A percentile compares a stretch with the other conserved stretches of the same genome.
These are phyloP conservation scores for Chlamydotis undulata DNA, from an alignment of 2,113 vertebrate species.

Conservation along the genomic window DNA sequence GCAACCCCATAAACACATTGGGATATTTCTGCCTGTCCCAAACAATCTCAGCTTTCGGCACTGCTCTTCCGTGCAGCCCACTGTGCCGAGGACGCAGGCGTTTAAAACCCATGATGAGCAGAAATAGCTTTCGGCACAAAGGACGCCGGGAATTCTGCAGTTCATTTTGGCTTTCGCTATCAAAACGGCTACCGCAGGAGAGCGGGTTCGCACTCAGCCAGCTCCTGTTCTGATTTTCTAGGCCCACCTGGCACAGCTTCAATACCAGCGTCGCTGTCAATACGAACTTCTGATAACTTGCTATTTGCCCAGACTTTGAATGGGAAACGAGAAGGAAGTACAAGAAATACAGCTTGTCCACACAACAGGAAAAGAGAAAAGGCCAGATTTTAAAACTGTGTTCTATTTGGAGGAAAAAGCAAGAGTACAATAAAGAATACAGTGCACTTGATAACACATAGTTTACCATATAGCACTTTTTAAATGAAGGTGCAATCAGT, in stretches of 20 bases:
- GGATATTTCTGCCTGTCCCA: accelerated
- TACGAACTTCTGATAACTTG: neutral
- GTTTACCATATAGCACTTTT: neutral
- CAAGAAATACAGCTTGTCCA: neutral
- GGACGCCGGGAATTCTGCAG: neutral
- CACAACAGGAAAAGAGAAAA: neutral
- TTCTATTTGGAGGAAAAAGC: neutral
- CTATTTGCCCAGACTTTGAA: neutral
- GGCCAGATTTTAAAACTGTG: neutral
- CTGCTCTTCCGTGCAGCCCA: neutral
- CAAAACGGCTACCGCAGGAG: neutral
- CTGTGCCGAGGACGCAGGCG: neutral
- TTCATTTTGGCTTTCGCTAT: neutral
- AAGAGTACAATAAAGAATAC: neutral
- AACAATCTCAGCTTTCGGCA: neutral
- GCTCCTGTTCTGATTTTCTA: neutral
- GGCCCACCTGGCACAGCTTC: neutral
- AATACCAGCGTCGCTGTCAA: neutral
- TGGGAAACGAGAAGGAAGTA: neutral
- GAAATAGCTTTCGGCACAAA: constrained; percentile 7
- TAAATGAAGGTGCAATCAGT: neutral
- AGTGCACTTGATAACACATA: neutral
- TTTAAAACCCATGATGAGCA: neutral
- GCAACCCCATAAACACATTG: neutral
- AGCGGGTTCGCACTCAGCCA: neutral